Percentiles rank a stretch among this genome's conserved stretches.
Conservation (phyloP, 2,797 vertebrate species). For the Otolemur crassicaudatus region DNA sequence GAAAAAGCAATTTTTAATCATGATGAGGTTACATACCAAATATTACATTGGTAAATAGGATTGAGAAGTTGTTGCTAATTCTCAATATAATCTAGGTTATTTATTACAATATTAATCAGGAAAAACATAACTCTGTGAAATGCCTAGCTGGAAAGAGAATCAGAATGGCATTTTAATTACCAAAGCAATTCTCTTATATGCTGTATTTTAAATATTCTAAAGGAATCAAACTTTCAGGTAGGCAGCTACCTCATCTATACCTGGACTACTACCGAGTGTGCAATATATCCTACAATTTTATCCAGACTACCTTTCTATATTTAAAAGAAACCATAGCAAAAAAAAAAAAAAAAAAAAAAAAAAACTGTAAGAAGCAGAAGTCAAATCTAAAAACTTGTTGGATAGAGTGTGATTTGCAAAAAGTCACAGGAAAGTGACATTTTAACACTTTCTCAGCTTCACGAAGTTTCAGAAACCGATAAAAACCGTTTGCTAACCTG, state of each 20-base stretch:
- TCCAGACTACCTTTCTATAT: background rate
- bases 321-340: background rate
- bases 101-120: background rate
- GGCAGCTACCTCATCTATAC: background rate
- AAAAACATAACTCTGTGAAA: background rate
- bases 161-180: background rate
- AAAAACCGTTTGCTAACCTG: background rate
- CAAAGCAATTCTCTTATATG: background rate
- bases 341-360: background rate
- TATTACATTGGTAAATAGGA: background rate
- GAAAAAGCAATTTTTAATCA: constrained; percentile 21
- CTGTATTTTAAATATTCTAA: background rate
- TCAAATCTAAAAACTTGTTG: background rate
- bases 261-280: background rate
- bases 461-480: background rate
- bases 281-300: background rate
- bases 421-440: background rate
- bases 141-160: background rate
- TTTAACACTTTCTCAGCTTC: background rate
- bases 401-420: background rate
- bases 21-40: background rate
- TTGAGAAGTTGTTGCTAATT: background rate
- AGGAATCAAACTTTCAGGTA: background rate
- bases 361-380: background rate
- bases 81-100: background rate